Base-by-base conservation (phyloP, 37 sponge, comb jelly and placozoan genomes). In the Halisarca cf. caerulea region DNA sequence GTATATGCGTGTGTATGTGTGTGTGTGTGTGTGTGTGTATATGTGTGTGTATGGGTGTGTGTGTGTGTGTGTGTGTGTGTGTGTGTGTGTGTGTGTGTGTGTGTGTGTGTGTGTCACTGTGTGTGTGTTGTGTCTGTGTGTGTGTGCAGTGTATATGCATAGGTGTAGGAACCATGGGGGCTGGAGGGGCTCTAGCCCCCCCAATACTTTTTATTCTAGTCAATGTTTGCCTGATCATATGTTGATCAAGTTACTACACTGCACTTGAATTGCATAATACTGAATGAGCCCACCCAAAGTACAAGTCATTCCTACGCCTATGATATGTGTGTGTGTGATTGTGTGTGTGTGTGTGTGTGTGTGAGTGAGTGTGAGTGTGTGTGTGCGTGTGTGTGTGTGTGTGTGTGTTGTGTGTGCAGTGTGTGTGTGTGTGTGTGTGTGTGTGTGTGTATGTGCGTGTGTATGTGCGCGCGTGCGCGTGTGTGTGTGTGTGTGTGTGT, bases 61-160 rank as follows among this genome's bases (percentile, higher is more conserved):
- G 41, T 73, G 75, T 73, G 75, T 73, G 75, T 73, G 38, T 73
- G 41, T 73, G 75, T 73, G 44, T 73, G 41, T 73, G 75, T 73
- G 64, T 61, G 64, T 77, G 78, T 33, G 38, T 73, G 75, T 73
- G 75, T 73, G 75, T 73, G 75, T 73, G 75, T 33, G 38, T 33
- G 38, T 33, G 75, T 33, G 78, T 37, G 44, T 36, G 44, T 77
- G 78, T 77, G 21, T 40, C 3, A 20, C 20, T 61, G 23, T 61
- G 64, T 61, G 64, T 61, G 64, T 61, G 64, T 61, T 9, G 28
- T 7, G 28, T n/a, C n/a, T n/a, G 30, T 27, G 30, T 4, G 24
- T 4, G 40, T 37, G 37, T 71, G 8, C 24, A n/a, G 30, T 38
- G 36, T 34, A 3, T 27, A 2, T 36, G 21, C n/a, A n/a, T n/a